phyloP scores from a whole-genome alignment of 2,113 vertebrate genomes.

The Manacus vitellinus region DNA sequence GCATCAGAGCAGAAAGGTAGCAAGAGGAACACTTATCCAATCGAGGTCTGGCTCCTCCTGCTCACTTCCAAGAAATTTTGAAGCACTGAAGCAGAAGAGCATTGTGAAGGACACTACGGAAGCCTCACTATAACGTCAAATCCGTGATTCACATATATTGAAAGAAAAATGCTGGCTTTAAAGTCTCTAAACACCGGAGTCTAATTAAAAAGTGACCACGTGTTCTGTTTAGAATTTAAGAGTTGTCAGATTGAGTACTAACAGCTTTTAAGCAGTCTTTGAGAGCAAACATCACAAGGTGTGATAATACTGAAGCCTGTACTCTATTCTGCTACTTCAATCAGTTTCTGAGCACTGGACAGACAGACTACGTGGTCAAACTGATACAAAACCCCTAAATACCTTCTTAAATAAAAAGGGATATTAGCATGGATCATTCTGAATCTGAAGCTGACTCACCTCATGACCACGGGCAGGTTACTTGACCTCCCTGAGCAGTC shows the following conservation, averaged over 20 bases:
- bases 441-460: not conserved
- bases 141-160: rapidly evolving
- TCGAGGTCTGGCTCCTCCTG: not conserved
- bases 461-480: rapidly evolving
- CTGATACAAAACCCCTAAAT: not conserved
- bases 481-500: not conserved
- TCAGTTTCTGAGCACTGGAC: not conserved
- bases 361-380: rapidly evolving
- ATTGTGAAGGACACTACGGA: not conserved
- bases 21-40: not conserved
- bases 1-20: not conserved
- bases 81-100: not conserved
- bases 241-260: not conserved
- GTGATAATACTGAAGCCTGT: rapidly evolving
- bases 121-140: not conserved
- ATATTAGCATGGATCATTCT: not conserved
- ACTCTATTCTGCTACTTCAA: not conserved
- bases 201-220: not conserved
- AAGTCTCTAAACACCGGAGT: not conserved
- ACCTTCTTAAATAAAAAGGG: not conserved
- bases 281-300: not conserved
- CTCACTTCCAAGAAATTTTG: not conserved
- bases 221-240: not conserved
- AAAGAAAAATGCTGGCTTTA: not conserved
- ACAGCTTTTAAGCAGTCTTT: not conserved